Base-by-base conservation (phyloP, 2,888 invertebrate species). In the Tyria jacobaeae region DNA sequence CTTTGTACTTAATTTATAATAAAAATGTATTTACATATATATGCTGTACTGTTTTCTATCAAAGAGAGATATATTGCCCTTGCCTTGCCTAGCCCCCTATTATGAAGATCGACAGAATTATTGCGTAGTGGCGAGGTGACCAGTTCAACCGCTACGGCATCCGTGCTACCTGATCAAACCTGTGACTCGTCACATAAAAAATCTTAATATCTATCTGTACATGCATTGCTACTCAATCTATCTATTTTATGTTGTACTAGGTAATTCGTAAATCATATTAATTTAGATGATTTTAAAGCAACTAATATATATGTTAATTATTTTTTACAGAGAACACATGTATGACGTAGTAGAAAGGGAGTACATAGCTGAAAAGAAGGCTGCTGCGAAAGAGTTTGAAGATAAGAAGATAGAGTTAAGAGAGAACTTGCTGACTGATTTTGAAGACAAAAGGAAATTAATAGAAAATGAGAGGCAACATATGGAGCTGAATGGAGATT, bases 361-460 rank as follows among this genome's bases (percentile, higher is more conserved):
- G 80, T 99, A 97, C 82, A 94, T 97, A 69, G 95, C 96, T 41
- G 99, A 99, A 84, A 98, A 98, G 83, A 97, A 97, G 84, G 96
- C 97, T 12, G 97, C 98, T 0, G 96, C 96, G 0, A 97, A 98
- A 85, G 99, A 99, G 83, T 98, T 98, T 91, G 99, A 99, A 81
- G 99, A 99, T 81, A 98, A 99, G 88, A 98, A 98, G 88, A 95
- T 97, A 71, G 99, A 99, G 85, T 89, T 99, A 21, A 96, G 97
- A 77, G 99, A 99, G 87, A 98, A 97, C 88, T 90, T 99, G 41
- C 94, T 99, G 34, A 96, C 96, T 37, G 99, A 99, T 87, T 96
- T 99, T 85, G 99, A 99, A 84, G 99, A 99, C 79, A 98, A 99
- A 83, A 95, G 97, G 80, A 97, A 97, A 78, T 95, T 96, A 77